Evolutionary conservation across 2,113 vertebrate genomes (phyloP).

Genomic region (Strigops habroptila): DNA sequence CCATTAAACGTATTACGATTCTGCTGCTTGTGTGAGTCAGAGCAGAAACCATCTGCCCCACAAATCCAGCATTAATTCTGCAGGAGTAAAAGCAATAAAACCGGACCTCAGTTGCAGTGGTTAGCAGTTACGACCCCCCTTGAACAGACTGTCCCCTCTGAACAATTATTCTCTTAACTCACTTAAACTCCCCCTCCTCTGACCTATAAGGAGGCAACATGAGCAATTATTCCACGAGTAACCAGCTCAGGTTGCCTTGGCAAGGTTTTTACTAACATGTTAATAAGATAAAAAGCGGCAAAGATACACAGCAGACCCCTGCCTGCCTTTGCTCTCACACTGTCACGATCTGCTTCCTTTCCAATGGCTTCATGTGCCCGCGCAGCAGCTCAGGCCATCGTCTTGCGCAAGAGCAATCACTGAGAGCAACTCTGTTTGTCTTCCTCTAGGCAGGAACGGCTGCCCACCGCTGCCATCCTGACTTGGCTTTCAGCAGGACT

Average conservation of each 20-base stretch:
- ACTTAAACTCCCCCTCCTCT: neutral
- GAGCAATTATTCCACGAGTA: slow-evolving; percentile 53
- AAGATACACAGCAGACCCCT: slow-evolving; percentile 55
- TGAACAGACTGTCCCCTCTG: slow-evolving; percentile 47
- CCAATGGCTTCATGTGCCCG: neutral
- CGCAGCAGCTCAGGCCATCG: neutral
- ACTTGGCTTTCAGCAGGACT: neutral
- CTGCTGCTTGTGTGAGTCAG: slow-evolving; percentile 2
- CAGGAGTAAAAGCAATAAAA: slow-evolving; percentile 41
- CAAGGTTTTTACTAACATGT: slow-evolving; percentile 58
- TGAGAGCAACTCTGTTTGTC: neutral
- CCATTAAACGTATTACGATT: neutral
- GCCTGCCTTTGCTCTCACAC: slow-evolving; percentile 53
- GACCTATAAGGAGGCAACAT: slow-evolving; percentile 23
- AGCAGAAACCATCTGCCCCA: slow-evolving; percentile 42
- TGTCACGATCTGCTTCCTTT: slow-evolving; percentile 39
- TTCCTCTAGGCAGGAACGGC: neutral
- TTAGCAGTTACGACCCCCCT: slow-evolving; percentile 7
- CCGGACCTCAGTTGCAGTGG: neutral
- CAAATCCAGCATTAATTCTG: neutral
- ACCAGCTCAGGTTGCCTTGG: slow-evolving; percentile 62
- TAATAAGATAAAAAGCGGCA: slow-evolving; percentile 64
- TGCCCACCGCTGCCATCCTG: neutral
- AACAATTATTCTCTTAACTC: slow-evolving; percentile 55
- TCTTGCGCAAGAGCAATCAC: neutral